A percentile compares a stretch with the other conserved stretches of the same genome.
phyloP scores from a whole-genome alignment of 1,140 invertebrate genomes.

The Caligus rogercresseyi region DNA sequence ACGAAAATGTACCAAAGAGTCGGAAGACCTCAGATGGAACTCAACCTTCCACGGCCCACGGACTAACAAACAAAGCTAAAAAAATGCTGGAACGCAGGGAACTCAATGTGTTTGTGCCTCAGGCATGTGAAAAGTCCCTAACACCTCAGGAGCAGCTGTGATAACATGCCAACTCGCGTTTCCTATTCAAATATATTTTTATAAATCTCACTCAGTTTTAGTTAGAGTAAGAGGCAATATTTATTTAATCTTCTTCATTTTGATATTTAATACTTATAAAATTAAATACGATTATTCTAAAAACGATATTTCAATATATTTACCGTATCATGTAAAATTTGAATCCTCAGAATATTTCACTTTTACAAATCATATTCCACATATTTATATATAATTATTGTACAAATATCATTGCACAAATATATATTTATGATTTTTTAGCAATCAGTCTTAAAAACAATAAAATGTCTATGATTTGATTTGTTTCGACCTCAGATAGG shows the following conservation, averaged over 20 bases:
- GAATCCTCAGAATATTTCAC: neutral
- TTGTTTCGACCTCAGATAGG: neutral
- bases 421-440: neutral
- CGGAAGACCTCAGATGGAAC: neutral
- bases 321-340: neutral
- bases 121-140: neutral
- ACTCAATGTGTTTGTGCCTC: neutral
- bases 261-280: too few relatives aligned
- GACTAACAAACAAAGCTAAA: neutral
- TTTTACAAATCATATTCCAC: neutral
- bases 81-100: neutral
- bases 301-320: neutral
- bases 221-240: too few relatives aligned
- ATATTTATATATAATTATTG: neutral
- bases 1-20: neutral
- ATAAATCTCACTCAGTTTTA: too few relatives aligned
- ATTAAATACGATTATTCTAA: neutral
- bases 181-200: too few relatives aligned
- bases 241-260: neutral
- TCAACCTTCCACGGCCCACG: neutral
- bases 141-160: neutral
- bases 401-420: neutral
- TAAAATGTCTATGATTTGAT: neutral
- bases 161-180: too few relatives aligned
- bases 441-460: neutral